Evolutionary conservation across 2,888 invertebrate genomes (phyloP).

Genomic region (Mythimna pallens): DNA sequence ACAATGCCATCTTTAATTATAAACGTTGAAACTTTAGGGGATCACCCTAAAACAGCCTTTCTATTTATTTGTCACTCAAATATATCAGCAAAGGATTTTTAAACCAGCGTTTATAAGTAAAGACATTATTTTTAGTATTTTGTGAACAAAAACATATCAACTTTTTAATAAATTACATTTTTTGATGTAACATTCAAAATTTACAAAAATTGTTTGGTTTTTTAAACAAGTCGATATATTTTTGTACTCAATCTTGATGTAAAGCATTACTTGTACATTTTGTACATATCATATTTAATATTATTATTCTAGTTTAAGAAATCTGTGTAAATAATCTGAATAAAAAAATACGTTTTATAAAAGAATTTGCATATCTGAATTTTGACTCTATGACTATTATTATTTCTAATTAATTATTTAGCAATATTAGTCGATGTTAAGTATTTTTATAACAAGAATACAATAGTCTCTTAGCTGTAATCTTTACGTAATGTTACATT

Average conservation of each 20-base stretch:
- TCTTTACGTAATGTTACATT: constrained; percentile 83
- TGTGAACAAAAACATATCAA: constrained; percentile 63
- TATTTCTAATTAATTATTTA: constrained; percentile 78
- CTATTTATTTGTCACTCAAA: constrained; percentile 60
- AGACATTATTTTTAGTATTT: constrained; percentile 46
- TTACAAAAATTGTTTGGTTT: constrained; percentile 55
- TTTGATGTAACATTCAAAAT: constrained; percentile 38
- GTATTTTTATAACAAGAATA: constrained; percentile 83
- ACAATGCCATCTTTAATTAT: constrained; percentile 55
- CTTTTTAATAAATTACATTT: constrained; percentile 59
- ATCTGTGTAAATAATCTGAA: constrained; percentile 84
- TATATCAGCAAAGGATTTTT: constrained; percentile 56
- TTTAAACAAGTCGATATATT: constrained; percentile 61
- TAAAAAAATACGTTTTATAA: constrained; percentile 76
- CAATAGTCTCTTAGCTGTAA: constrained; percentile 78
- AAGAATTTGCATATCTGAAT: constrained; percentile 85
- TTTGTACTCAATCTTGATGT: constrained; percentile 66
- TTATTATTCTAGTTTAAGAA: constrained; percentile 71
- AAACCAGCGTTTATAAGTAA: constrained; percentile 48
- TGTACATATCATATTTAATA: constrained; percentile 83
- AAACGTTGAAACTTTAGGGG: constrained; percentile 55
- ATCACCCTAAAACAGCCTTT: constrained; percentile 53
- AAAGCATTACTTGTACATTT: constrained; percentile 80
- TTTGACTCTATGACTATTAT: constrained; percentile 77
- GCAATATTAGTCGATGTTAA: constrained; percentile 82